Conservation (phyloP, 2,797 vertebrate species). For the Acanthis flammea region DNA sequence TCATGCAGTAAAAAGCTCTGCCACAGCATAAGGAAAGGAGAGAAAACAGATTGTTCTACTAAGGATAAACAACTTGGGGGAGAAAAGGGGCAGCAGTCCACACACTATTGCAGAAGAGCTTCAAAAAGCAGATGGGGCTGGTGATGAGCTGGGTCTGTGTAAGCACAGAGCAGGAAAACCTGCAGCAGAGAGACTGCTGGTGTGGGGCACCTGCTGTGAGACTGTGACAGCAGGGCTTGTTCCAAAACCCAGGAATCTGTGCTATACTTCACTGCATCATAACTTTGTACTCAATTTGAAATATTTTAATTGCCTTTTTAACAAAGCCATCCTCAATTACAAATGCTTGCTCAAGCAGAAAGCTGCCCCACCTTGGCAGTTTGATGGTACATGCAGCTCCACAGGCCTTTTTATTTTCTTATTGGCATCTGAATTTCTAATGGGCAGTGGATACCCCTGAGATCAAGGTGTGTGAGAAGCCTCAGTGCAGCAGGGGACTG, state of each 20-base stretch:
- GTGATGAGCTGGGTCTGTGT: background rate
- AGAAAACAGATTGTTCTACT: background rate
- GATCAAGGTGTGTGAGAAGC: background rate
- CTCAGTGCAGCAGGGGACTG: background rate
- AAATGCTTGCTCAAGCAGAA: background rate
- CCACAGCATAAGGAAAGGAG: background rate
- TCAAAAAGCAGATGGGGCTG: background rate
- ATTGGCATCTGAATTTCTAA: background rate
- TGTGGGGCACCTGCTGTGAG: background rate
- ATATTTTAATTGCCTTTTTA: constrained; percentile 17
- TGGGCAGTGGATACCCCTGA: background rate
- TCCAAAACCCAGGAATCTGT: background rate
- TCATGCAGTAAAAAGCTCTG: background rate
- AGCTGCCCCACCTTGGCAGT: background rate
- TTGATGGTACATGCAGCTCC: background rate
- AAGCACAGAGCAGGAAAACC: background rate
- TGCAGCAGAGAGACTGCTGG: background rate
- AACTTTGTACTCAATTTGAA: background rate
- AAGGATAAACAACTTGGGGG: background rate
- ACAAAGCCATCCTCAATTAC: background rate
- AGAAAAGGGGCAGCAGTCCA: background rate
- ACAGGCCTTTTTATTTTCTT: background rate
- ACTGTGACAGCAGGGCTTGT: background rate
- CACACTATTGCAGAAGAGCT: background rate
- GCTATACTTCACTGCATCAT: background rate